Conservation (phyloP, 2,113 vertebrate species). For the Channa maculata region DNA sequence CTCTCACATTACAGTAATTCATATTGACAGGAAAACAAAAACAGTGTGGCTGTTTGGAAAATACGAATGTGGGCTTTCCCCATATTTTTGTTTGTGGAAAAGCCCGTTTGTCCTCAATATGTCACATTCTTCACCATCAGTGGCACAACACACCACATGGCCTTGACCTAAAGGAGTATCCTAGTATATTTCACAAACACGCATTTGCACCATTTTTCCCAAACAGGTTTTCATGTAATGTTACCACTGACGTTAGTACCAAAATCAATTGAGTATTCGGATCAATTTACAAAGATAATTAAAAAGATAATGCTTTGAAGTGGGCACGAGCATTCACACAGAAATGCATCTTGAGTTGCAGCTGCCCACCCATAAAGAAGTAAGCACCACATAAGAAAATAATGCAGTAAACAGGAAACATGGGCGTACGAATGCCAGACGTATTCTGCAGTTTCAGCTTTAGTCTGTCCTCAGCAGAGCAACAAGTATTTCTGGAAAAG, state of each 20-base stretch:
- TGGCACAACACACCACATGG: slow-evolving; percentile 70
- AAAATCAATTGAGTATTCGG: background rate
- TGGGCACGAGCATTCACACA: slow-evolving; percentile 2
- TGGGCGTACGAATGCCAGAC: slow-evolving; percentile 76
- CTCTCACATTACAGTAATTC: slow-evolving; percentile 64
- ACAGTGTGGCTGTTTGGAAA: slow-evolving; percentile 69
- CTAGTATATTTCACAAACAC: slow-evolving; percentile 56
- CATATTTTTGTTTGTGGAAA: slow-evolving; percentile 79
- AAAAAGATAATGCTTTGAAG: background rate
- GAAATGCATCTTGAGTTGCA: slow-evolving; percentile 53
- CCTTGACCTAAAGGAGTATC: slow-evolving; percentile 74
- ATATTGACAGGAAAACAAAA: slow-evolving; percentile 79
- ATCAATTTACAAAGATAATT: background rate
- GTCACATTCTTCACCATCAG: slow-evolving; percentile 75
- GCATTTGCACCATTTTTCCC: slow-evolving; percentile 34
- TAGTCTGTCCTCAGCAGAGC: slow-evolving; percentile 57
- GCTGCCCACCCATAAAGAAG: slow-evolving; percentile 62
- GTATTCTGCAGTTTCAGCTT: slow-evolving; percentile 72
- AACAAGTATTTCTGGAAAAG: slow-evolving; percentile 74
- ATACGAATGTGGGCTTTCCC: slow-evolving; percentile 71
- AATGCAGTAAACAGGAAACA: slow-evolving; percentile 81
- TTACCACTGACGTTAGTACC: slow-evolving; percentile 1
- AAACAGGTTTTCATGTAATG: background rate
- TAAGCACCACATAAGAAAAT: slow-evolving; percentile 68
- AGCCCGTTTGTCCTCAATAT: slow-evolving; percentile 77